Evolutionary conservation across 2,888 invertebrate species (phyloP), one percentile per base, ranked within the genome.

Genomic region (Leptinotarsa tumamoca): DNA sequence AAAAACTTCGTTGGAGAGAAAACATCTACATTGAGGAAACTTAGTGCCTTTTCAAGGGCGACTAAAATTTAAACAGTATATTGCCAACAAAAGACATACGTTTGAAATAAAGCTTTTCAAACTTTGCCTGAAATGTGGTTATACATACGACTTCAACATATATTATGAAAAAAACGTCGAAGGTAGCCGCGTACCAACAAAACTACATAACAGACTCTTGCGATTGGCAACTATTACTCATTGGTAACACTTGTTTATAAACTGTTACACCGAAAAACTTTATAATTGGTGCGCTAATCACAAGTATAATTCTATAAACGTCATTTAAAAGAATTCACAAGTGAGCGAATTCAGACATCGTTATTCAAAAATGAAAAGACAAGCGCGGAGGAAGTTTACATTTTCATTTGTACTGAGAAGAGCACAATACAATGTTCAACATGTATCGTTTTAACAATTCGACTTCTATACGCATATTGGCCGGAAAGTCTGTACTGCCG

Each of bases 221-320:
- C 7, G 1, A 56, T 2, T 56, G 56, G 21, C 56, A 56, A 56
- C 21, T 56, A 21, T 56, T 56, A 56, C 56, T 56, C 56, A 4
- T 56, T 18, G 7, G 67, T 43, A n/a, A 43, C 33, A 67, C 67
- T 49, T 56, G 56, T 18, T 56, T 3, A 56, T 56, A 3, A 56
- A 56, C 56, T 56, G 21, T 56, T 56, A 56, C 56, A 56, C 56
- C 56, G 67, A 67, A 67, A 67, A 67, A 67, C 67, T 67, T 67
- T 66, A 66, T 66, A 18, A 43, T 67, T 33, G 10, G n/a, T 43
- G 33, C 67, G 67, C 66, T 66, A 56, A 56, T 21, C 21, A 13
- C 67, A 67, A 67, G 50, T 67, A 14, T 43, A 27, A 27, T 5
- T 27, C 5, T 27, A 27, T 5, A 5, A 27, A 27, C 27, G 27